phyloP scores from a whole-genome alignment of 2,113 vertebrate species.

The rat (Rattus norvegicus) region DNA sequence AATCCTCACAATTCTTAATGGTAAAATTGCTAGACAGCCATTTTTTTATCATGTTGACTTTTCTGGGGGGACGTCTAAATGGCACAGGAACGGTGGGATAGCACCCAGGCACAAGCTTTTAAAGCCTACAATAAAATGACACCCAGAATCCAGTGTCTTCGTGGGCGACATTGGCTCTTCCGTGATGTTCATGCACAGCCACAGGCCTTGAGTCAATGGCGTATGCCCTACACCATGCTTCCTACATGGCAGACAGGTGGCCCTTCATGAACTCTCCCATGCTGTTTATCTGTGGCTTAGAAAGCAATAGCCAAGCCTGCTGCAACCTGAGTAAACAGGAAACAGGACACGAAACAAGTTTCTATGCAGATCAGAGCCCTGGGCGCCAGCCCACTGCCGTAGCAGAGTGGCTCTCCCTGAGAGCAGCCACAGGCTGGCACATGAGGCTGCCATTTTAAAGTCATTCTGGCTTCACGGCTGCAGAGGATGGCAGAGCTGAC shows the following conservation, averaged over 20 bases:
- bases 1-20: fast-evolving
- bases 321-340: neutral
- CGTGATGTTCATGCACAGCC: fast-evolving
- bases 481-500: neutral
- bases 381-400: neutral
- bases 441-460: neutral
- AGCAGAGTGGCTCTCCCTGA: no score
- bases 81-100: no score
- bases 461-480: neutral
- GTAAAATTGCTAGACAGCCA: fast-evolving
- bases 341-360: neutral
- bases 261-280: no score
- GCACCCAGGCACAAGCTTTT: fast-evolving
- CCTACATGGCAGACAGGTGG: no score
- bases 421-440: neutral
- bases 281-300: neutral
- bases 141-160: neutral
- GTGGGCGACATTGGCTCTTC: fast-evolving
- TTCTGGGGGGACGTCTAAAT: neutral
- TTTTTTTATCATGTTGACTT: fast-evolving
- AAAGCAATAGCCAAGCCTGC: neutral
- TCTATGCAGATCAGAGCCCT: neutral
- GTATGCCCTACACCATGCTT: neutral
- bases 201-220: no score
- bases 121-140: neutral